phyloP scores from a whole-genome alignment of 2,113 vertebrate genomes.

The Aphelocoma coerulescens region DNA sequence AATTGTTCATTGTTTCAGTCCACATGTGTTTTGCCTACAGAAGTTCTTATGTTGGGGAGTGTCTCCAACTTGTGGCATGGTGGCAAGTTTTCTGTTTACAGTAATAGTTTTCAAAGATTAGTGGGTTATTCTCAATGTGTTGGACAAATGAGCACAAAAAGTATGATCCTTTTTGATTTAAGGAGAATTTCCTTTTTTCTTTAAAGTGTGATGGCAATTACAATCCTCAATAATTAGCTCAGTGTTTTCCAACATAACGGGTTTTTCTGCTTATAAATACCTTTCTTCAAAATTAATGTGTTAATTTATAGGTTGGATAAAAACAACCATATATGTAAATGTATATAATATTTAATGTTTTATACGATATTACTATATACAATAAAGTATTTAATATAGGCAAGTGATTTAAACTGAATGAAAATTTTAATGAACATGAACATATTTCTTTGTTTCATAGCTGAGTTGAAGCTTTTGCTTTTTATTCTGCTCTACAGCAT shows the following conservation, averaged over 20 bases:
- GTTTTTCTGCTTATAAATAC: not conserved
- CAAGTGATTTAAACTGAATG: not conserved
- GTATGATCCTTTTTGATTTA: not conserved
- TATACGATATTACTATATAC: not conserved
- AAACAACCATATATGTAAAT: fast-evolving
- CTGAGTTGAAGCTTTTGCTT: not conserved
- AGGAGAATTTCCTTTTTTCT: not conserved
- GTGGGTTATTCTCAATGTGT: not conserved
- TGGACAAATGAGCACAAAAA: not conserved
- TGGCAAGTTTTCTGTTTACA: not conserved
- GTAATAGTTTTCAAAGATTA: not conserved
- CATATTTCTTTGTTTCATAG: not conserved
- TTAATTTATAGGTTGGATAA: not conserved
- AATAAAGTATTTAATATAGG: not conserved
- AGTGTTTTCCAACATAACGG: fast-evolving
- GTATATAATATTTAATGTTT: not conserved
- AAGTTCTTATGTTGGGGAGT: not conserved
- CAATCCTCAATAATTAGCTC: not conserved
- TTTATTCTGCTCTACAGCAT: not conserved
- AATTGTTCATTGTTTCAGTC: not conserved
- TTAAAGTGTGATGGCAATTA: not conserved
- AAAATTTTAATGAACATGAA: not conserved
- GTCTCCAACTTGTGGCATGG: not conserved
- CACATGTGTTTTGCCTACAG: not conserved
- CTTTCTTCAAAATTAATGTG: not conserved